Conservation (phyloP, 1,140 invertebrate genomes). For the Bombus consobrinus region DNA sequence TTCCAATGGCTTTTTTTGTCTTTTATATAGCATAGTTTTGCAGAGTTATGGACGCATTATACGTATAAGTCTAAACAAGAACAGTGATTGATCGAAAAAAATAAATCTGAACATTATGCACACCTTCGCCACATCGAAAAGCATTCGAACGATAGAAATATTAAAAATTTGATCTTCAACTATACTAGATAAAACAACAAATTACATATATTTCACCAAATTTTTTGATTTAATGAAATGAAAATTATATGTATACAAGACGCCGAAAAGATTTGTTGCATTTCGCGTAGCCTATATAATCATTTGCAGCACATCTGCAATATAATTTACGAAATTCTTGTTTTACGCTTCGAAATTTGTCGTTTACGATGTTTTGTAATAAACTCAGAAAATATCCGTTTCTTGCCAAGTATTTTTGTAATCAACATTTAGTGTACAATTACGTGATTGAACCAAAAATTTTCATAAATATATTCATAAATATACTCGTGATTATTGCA, state of each 20-base stretch:
- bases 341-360: neutral
- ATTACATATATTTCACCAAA: slow-evolving; percentile 28
- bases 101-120: slow-evolving; percentile 33
- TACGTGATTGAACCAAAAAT: neutral
- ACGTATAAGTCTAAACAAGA: slow-evolving; percentile 15
- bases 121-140: slow-evolving; percentile 14
- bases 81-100: slow-evolving; percentile 24
- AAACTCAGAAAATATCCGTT: neutral
- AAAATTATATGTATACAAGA: neutral
- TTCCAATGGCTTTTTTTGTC: slow-evolving; percentile 36
- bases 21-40: slow-evolving; percentile 40
- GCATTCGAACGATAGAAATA: slow-evolving; percentile 32
- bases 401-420: slow-evolving; percentile 33
- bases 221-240: slow-evolving; percentile 18
- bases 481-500: neutral
- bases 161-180: slow-evolving; percentile 29
- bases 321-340: neutral
- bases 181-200: slow-evolving; percentile 24
- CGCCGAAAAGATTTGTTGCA: slow-evolving; percentile 17
- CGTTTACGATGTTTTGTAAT: neutral
- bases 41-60: slow-evolving; percentile 41
- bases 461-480: slow-evolving; percentile 13
- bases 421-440: slow-evolving; percentile 41
- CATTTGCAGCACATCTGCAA: slow-evolving; percentile 1
- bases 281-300: neutral